Base-by-base conservation (phyloP, 2,113 vertebrate genomes). In the Sylvicapra grimmia region DNA sequence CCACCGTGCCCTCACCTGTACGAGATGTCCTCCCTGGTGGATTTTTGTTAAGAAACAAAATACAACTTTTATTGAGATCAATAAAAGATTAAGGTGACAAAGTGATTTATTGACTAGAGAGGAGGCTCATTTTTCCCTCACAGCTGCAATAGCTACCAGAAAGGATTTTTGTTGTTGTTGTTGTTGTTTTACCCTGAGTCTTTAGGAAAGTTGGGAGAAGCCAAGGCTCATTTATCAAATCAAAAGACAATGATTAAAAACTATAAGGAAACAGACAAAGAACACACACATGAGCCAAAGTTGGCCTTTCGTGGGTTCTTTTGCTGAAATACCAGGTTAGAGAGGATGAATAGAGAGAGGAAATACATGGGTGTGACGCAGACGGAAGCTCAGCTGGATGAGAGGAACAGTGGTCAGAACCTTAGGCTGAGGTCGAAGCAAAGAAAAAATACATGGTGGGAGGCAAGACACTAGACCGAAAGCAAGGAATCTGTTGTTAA, bases 11-110 rank as follows among this genome's bases (percentile, higher is more conserved):
- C 98, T 96, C 40, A 94, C 94, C 96, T 98, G 96, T 47, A 90
- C 56, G 83, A 44, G 95, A 95, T 98, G 98, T 98, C 97, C 97
- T 99, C 98, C 97, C 98, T 88, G 97, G 98, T 98, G 98, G 98
- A 98, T 98, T 99, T 99, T 98, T 98, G 98, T 98, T 99, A 98
- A 98, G 97, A 98, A 99, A 98, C 97, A 98, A 98, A 98, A 98
- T 98, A 98, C 98, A 98, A 98, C 98, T 99, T 99, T 99, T 99
- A 99, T 98, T 98, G 99, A 99, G 98, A 99, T 99, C 99, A 98
- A 99, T 99, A 99, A 98, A 99, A 99, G 98, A 99, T 98, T 99
- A 99, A 99, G 98, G 98, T 99, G 99, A 99, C 99, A 99, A 98
- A 98, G 96, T 99, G 99, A 99, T 99, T 99, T 99, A 99, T 99